Evolutionary conservation across 23 tunicate genomes (phyloP), one percentile per base, ranked within the genome.

Genomic region (Aplidium turbinatum): DNA sequence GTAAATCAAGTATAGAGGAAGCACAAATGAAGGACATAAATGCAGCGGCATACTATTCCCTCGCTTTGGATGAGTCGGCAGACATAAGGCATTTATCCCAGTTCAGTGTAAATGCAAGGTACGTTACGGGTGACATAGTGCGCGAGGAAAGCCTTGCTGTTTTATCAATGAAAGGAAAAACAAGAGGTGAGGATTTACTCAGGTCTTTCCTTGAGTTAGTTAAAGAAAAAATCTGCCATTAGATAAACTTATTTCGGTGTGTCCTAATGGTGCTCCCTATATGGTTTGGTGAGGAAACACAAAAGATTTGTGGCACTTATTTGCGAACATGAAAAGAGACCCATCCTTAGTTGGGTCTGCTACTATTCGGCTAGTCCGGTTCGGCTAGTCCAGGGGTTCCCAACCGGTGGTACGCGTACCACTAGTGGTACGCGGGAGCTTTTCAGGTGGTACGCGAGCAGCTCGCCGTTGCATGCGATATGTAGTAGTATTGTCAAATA

Each of bases 51-150:
- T 71, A 24, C 11, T 71, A 24, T 71, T 71, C 77, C 30, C 77
- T 71, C 65, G 77, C 77, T 71, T 71, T 71, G 5, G 77, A 71
- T 51, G 77, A 71, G 77, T 71, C 77, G 26, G 50, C 77, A 71
- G 77, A 71, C 64, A 64, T 71, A 71, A 71, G 77, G 35, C 77
- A 71, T 51, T 50, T 71, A 71, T 71, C 77, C n/a, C 77, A 71
- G 65, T 71, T 71, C 65, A 71, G 77, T 71, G n/a, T 71, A 71
- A 71, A 48, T 71, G 77, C 77, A 48, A 71, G 77, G 77, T 50
- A 71, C 30, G 77, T 71, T 50, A 36, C 30, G 18, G 77, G 77
- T 71, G 77, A 51, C 64, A 71, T 36, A 71, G n/a, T 71, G 77
- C 77, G 65, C 30, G 77, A 71, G 24, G 77, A 71, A 71, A 71